Base-by-base conservation (phyloP, 2,113 vertebrate genomes). In the Muntiacus reevesi region DNA sequence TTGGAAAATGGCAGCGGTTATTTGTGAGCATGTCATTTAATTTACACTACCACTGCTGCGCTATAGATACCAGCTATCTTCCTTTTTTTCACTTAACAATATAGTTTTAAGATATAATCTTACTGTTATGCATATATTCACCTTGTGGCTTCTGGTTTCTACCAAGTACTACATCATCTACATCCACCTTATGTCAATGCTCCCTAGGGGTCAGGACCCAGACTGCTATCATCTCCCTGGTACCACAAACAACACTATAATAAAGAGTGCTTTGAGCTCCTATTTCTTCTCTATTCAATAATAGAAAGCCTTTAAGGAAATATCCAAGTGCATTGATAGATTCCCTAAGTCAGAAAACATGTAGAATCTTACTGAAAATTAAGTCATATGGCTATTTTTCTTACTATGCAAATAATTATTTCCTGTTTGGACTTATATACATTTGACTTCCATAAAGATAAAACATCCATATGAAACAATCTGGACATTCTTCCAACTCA, bases 361-460 rank as follows among this genome's bases (percentile, higher is more conserved):
- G 27, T 16, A 62, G 7, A 82, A 12, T 89, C 14, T 47, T 93
- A 55, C 4, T 84, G 67, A 78, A 94, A 95, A 93, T 91, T 55
- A 54, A 11, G 28, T 87, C 62, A 30, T 12, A 74, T 43, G 57
- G 14, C n/a, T 52, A 27, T 67, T 94, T 85, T 28, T 85, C 23
- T 95, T 91, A 67, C 27, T 90, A 96, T 28, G 36, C 27, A 89
- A 94, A 95, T 87, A 45, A 96, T 76, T 82, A 59, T 33, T 90
- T 94, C 95, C 6, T 43, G 15, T 84, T 84, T 71, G 12, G 28
- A 81, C 3, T 59, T 89, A 45, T 2, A 55, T 71, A 62, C 6
- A 55, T 60, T 88, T 91, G 81, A 93, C 71, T 89, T 95, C 54
- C 90, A 87, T 89, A 92, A 96, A 93, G 27, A 84, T 59, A 97